Conservation (phyloP, 2,113 vertebrate genomes). For the Astatotilapia flaviijosephi region DNA sequence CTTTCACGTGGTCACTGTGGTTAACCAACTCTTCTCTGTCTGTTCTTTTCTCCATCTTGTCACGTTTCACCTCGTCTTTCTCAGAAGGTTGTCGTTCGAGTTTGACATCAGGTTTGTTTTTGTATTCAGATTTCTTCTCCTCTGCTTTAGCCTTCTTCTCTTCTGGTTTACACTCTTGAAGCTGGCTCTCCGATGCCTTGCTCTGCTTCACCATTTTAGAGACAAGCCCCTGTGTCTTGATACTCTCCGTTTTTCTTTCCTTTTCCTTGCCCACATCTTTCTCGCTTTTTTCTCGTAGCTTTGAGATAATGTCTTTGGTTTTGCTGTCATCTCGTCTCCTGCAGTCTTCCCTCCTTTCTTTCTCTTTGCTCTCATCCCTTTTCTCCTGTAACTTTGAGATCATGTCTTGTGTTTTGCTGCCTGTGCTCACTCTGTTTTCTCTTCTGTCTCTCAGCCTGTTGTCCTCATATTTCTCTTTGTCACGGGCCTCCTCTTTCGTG, state of each 20-base stretch:
- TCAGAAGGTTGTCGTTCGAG: slow-evolving; percentile 30
- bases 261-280: slow-evolving; percentile 59
- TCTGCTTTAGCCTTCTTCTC: slow-evolving; percentile 48
- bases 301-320: slow-evolving; percentile 73
- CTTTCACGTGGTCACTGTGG: slow-evolving; percentile 36
- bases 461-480: slow-evolving; percentile 53
- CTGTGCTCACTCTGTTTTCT: slow-evolving; percentile 59
- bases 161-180: slow-evolving; percentile 35
- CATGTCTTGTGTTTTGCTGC: slow-evolving; percentile 69
- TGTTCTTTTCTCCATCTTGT: slow-evolving; percentile 33
- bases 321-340: slow-evolving; percentile 66
- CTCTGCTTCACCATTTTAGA: slow-evolving; percentile 67
- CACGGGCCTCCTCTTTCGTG: slow-evolving; percentile 19
- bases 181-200: slow-evolving; percentile 38
- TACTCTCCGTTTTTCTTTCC: slow-evolving; percentile 46
- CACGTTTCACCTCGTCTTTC: slow-evolving; percentile 25
- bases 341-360: slow-evolving; percentile 62
- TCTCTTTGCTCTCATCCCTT: slow-evolving; percentile 57
- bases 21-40: slow-evolving; percentile 47
- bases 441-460: slow-evolving; percentile 41
- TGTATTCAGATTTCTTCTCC: slow-evolving; percentile 39
- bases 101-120: slow-evolving; percentile 25
- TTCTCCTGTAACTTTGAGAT: slow-evolving; percentile 69
- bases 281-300: slow-evolving; percentile 64
- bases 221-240: slow-evolving; percentile 55